Conservation (phyloP, 2,113 vertebrate genomes). For the Siniperca knerii region DNA sequence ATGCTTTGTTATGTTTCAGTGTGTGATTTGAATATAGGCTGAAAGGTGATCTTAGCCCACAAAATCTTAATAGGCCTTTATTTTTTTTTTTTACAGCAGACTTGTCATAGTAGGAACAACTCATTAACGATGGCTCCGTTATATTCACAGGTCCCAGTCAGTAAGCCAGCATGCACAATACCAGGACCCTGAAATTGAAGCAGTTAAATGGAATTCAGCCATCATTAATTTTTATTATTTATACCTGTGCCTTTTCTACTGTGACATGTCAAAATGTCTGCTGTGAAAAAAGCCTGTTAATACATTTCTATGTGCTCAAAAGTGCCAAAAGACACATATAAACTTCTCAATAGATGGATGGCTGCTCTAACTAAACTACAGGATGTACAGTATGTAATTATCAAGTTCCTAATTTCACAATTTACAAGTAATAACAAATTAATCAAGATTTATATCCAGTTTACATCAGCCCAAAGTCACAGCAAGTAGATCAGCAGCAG, state of each 20-base stretch:
- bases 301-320: neutral
- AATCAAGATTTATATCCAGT: neutral
- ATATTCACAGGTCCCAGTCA: slow-evolving; percentile 16
- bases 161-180: neutral
- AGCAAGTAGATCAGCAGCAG: neutral
- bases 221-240: neutral
- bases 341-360: neutral
- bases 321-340: neutral
- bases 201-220: slow-evolving; percentile 6
- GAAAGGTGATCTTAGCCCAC: slow-evolving; percentile 1
- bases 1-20: neutral
- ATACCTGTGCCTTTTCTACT: neutral
- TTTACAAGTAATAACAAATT: neutral
- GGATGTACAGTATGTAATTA: neutral
- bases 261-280: neutral
- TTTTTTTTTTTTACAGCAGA: neutral
- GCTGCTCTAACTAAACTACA: neutral
- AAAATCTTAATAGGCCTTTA: neutral
- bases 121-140: neutral
- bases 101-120: neutral
- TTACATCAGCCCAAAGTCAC: neutral
- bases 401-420: neutral
- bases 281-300: neutral
- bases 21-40: neutral
- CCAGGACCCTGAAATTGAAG: neutral